Conservation (phyloP, 1,140 invertebrate species). For the Dendrolimus kikuchii region DNA sequence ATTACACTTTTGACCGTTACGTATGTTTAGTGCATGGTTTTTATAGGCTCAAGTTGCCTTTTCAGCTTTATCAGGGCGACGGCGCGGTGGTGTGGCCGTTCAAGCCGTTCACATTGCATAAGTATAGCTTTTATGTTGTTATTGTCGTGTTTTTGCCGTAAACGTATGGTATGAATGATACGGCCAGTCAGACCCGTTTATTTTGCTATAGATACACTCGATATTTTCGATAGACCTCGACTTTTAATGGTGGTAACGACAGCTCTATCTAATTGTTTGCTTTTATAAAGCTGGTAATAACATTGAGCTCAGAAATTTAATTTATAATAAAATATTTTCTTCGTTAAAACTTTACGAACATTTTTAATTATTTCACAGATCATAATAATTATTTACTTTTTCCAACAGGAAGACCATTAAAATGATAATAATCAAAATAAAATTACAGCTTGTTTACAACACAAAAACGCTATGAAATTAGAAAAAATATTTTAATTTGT, state of each 20-base stretch:
- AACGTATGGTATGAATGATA: conserved; percentile 63
- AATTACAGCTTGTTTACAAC: too few relatives aligned
- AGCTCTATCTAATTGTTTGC: conserved; percentile 5
- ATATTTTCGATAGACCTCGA: conserved; percentile 52
- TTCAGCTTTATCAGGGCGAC: conserved; percentile 70
- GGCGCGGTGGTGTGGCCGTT: conserved; percentile 63
- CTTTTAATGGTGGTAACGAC: conserved; percentile 38
- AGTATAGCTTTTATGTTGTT: conserved; percentile 69
- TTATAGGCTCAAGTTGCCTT: conserved; percentile 70
- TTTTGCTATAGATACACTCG: conserved; percentile 41
- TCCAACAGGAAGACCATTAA: too few relatives aligned
- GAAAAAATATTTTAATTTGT: too few relatives aligned
- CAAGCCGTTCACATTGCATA: conserved; percentile 56
- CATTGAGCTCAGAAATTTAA: too few relatives aligned
- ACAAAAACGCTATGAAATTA: too few relatives aligned
- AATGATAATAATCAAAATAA: too few relatives aligned
- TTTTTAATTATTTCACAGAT: too few relatives aligned
- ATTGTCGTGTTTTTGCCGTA: conserved; percentile 66
- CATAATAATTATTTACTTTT: too few relatives aligned
- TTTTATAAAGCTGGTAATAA: not conserved
- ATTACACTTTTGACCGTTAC: conserved; percentile 52
- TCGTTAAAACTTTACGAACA: too few relatives aligned
- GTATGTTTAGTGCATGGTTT: conserved; percentile 68
- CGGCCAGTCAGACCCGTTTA: conserved; percentile 57
- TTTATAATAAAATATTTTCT: too few relatives aligned